Evolutionary conservation across 2,888 invertebrate species (phyloP).

Genomic region (Heliconius sara): DNA sequence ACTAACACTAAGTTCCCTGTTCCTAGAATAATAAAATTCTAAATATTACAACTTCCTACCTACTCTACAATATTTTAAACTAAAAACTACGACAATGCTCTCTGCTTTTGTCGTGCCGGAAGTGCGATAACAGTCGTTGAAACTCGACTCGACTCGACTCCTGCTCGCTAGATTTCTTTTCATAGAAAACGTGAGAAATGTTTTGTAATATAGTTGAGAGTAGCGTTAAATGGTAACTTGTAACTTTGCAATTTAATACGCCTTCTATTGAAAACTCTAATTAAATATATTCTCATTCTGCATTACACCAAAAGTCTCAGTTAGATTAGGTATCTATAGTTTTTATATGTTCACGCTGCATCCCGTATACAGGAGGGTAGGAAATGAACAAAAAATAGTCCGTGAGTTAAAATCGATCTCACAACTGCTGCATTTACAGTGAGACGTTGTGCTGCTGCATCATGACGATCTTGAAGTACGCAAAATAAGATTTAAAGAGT

Average conservation of each 20-base stretch:
- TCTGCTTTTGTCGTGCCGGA: slow-evolving; percentile 31
- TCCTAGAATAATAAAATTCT: not conserved
- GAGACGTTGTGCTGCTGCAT: no score
- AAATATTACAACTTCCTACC: not conserved
- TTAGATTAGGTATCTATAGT: no score
- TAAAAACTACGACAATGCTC: slow-evolving; percentile 11
- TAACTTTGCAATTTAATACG: not conserved
- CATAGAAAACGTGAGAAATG: slow-evolving; percentile 13
- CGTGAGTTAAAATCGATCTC: no score
- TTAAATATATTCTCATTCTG: no score
- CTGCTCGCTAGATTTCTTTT: slow-evolving; percentile 24
- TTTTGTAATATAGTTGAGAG: not conserved
- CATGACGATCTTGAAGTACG: no score
- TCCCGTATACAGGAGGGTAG: no score
- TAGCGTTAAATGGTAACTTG: not conserved
- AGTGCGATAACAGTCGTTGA: slow-evolving; percentile 40
- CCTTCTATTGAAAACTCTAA: no score
- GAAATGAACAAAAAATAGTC: no score
- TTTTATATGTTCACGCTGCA: no score
- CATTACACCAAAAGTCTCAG: no score
- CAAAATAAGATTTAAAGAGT: no score
- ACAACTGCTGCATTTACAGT: no score
- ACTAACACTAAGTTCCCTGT: not conserved
- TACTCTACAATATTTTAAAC: not conserved
- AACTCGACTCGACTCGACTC: slow-evolving; percentile 34